Base-by-base conservation (phyloP, 2,888 invertebrate genomes). In the Epinotia ramella region DNA sequence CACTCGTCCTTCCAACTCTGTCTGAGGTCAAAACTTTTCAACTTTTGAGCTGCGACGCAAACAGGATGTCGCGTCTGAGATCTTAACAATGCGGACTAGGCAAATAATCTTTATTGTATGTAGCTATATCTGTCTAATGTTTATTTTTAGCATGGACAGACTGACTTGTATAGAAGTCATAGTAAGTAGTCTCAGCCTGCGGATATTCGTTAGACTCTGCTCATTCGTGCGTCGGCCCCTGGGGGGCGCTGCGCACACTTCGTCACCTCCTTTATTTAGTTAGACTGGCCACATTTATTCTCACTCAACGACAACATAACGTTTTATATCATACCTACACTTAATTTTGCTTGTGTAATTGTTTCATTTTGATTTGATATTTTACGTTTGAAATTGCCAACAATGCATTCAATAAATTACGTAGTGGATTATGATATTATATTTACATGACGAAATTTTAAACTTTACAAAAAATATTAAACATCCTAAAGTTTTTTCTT, bases 141-240 rank as follows among this genome's bases (percentile, higher is more conserved):
- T n/a, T n/a, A n/a, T n/a, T n/a, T n/a, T n/a, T n/a, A 67, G 13
- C n/a, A 46, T 24, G 59, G 16, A 46, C 68, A 59, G 16, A 69
- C 44, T 16, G 59, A 59, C 44, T 57, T 68, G 11, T 20, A 16
- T 59, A 11, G 2, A 16, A 68, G n/a, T 33, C 24, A 24, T 20
- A 40, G 57, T 28, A 11, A 28, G 46, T 49, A 60, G 24, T 69
- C 53, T 33, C 18, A 24, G 59, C 70, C 70, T 18, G 62, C 63
- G 60, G 62, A 33, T 63, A 71, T 71, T 71, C 70, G 63, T 71
- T 71, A 71, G 62, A 12, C 53, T 18, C 62, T 53, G 60, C 53
- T 71, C 73, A 62, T 53, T 62, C 73, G 53, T 71, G 63, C 69
- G 69, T 60, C 62, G 20, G 49, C 16, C 65, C 60, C 65, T 3